Base-by-base conservation (phyloP, 1,140 invertebrate species). In the Drosophila seguyi region DNA sequence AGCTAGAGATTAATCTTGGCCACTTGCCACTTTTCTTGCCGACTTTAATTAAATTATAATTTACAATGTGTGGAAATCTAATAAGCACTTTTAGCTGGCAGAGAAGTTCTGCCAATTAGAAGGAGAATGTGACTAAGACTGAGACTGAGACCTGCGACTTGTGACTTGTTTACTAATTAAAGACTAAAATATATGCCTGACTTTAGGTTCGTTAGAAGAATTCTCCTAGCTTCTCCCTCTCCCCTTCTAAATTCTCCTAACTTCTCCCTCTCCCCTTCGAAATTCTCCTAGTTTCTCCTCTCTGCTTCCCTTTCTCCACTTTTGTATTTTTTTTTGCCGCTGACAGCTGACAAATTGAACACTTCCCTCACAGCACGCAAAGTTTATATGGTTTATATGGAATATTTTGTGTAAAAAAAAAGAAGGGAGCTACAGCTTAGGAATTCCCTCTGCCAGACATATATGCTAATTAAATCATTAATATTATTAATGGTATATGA, bases 341-440 rank as follows among this genome's bases (percentile, higher is more conserved):
- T 91, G 90, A 91, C 90, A 91, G 90, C 90, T 91, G 90, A 91
- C 85, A 91, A 91, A 91, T 91, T 90, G 82, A 69, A 52, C 84
- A 77, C 61, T 79, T 79, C 76, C 76, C 56, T 18, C 44, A n/a
- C 27, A 61, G 65, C 75, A 78, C 75, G 73, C 75, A 39, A 75
- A 67, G 45, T 34, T 16, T 47, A n/a, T 41, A n/a, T 42, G 31
- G 63, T 25, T 48, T 50, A 56, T 55, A 45, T 36, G 11, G 47
- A 38, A 39, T 25, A 27, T 34, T 20, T 34, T 66, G 20, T 13
- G 18, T 20, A 3, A 31, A n/a, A 50, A 48, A 62, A 41, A 42
- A 57, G n/a, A n/a, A n/a, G 55, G 60, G 61, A 69, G 66, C 48
- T 18, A 18, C 36, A 34, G 71, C n/a, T 65, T 7, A 18, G 66